phyloP scores from a whole-genome alignment of 2,797 vertebrate genomes.

The Oreochromis grahami region DNA sequence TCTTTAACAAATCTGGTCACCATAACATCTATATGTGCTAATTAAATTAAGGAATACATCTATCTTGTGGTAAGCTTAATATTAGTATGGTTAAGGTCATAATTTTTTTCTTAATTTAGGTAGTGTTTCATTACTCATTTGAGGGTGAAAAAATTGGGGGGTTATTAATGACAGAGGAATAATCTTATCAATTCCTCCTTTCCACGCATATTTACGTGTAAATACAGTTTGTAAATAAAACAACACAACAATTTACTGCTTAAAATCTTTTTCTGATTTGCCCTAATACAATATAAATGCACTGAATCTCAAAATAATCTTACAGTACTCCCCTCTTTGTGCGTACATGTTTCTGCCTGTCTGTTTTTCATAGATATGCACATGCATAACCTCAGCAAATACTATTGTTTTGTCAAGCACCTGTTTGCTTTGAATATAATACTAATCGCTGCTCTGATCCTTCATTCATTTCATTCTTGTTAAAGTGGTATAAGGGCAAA shows the following conservation, averaged over 20 bases:
- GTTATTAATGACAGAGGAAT: neutral
- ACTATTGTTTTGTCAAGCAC: constrained; percentile 12
- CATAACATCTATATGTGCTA: neutral
- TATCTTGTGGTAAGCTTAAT: neutral
- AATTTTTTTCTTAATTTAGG: neutral
- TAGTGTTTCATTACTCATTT: neutral
- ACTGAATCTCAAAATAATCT: neutral
- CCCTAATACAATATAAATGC: neutral
- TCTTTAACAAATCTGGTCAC: neutral
- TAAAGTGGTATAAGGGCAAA: constrained; percentile 32
- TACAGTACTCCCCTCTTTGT: neutral
- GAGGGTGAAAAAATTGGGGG: neutral
- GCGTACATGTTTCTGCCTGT: neutral
- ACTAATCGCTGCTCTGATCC: constrained; percentile 30
- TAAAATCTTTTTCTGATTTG: neutral
- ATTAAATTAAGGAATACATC: neutral
- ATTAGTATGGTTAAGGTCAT: neutral
- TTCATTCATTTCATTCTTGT: constrained; percentile 34
- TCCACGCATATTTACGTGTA: neutral
- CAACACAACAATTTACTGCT: neutral
- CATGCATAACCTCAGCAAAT: constrained; percentile 37
- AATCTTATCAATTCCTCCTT: neutral
- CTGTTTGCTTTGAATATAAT: constrained; percentile 32
- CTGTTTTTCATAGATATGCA: constrained; percentile 4
- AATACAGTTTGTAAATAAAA: neutral